Conservation (phyloP, 2,113 vertebrate species). For the Ceratotherium simum region DNA sequence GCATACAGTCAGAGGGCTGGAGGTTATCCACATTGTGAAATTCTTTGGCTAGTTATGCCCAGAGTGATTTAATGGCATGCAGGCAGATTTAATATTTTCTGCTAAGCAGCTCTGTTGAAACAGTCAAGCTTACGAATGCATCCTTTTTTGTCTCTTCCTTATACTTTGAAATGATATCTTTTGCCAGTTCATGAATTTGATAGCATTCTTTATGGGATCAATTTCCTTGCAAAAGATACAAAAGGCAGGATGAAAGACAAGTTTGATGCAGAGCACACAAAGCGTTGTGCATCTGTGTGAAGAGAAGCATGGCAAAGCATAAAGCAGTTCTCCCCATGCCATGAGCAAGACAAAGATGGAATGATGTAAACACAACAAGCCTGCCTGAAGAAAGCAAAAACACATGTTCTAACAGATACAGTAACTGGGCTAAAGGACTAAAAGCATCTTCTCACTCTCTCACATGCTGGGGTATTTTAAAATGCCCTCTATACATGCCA, state of each 20-base stretch:
- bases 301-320: conserved; percentile 40
- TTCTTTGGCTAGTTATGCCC: conserved; percentile 86
- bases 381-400: conserved; percentile 50
- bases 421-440: neutral
- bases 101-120: conserved; percentile 81
- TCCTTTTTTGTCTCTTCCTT: conserved; percentile 70
- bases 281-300: conserved; percentile 64
- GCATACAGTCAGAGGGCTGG: conserved; percentile 91
- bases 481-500: neutral
- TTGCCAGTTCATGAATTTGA: conserved; percentile 85
- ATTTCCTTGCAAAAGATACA: conserved; percentile 85
- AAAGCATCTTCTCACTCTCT: neutral
- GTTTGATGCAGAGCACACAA: conserved; percentile 61
- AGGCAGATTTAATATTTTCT: conserved; percentile 86
- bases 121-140: conserved; percentile 61
- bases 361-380: conserved; percentile 43
- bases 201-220: conserved; percentile 85
- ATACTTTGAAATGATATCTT: conserved; percentile 86
- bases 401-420: neutral
- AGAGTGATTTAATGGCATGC: conserved; percentile 85
- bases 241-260: conserved; percentile 81
- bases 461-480: neutral
- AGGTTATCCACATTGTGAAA: conserved; percentile 92
- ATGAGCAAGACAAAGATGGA: conserved; percentile 26
- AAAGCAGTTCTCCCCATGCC: conserved; percentile 52